Conservation (phyloP, 1,140 invertebrate species). For the Thaumatotibia leucotreta region DNA sequence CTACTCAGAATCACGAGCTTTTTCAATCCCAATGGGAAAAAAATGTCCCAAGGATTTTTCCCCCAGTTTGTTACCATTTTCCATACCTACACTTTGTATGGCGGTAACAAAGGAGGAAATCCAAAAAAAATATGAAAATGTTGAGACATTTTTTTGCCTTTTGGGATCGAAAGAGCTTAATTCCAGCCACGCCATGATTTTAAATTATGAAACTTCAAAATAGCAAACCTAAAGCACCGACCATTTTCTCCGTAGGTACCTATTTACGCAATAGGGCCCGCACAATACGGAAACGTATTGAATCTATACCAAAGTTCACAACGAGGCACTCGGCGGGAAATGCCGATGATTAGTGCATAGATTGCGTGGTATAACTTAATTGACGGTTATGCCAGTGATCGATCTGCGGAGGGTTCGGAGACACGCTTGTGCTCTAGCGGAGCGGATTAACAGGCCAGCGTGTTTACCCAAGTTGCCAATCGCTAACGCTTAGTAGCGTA, state of each 20-base stretch:
- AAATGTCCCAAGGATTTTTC: no score
- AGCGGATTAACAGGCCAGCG: no score
- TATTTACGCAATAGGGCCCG: constrained; percentile 4
- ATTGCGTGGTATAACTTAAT: constrained; percentile 46
- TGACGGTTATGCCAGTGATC: constrained; percentile 46
- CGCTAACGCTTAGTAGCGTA: no score
- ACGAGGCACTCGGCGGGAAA: constrained; percentile 9
- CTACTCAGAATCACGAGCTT: no score
- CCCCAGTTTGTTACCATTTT: no score
- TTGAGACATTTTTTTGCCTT: not conserved
- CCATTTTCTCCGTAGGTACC: not conserved
- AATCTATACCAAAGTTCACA: constrained; percentile 13
- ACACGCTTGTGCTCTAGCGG: not conserved
- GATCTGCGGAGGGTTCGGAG: constrained; percentile 28
- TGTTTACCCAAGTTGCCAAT: no score
- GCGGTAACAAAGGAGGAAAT: no score
- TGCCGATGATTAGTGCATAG: constrained; percentile 32
- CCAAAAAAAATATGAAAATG: not conserved
- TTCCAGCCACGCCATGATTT: not conserved
- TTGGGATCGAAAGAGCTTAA: not conserved
- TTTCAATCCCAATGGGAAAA: no score
- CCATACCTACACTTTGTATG: no score
- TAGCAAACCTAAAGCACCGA: not conserved
- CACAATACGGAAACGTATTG: constrained; percentile 1
- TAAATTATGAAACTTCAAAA: not conserved